A percentile compares a stretch with the other conserved stretches of the same genome.
Evolutionary conservation across 2,888 invertebrate genomes (phyloP).

Genomic region (Orgyia antiqua): DNA sequence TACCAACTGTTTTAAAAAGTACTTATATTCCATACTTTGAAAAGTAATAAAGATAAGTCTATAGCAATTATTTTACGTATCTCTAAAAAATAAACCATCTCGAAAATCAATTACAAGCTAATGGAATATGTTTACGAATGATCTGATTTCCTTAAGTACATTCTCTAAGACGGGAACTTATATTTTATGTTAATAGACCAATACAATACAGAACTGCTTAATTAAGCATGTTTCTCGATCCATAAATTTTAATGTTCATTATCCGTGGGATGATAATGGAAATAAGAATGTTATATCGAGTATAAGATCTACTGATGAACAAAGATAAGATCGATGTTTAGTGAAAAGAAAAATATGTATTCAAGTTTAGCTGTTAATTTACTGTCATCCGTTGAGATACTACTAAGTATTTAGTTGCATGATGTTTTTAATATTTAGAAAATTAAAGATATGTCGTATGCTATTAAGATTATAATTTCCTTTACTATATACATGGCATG

Average conservation of each 20-base stretch:
- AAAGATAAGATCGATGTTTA: slow-evolving; percentile 36
- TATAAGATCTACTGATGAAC: slow-evolving; percentile 47
- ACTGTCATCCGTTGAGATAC: slow-evolving; percentile 2
- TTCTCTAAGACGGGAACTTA: slow-evolving; percentile 39
- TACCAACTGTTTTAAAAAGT: too few species aligned
- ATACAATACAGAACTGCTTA: slow-evolving; percentile 61
- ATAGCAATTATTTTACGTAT: too few species aligned
- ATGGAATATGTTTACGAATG: slow-evolving; percentile 22
- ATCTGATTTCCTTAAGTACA: slow-evolving; percentile 38
- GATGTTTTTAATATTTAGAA: too few species aligned
- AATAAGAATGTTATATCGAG: slow-evolving; percentile 19
- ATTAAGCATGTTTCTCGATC: slow-evolving; percentile 68
- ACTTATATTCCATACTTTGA: too few species aligned
- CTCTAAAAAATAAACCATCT: slow-evolving; percentile 3
- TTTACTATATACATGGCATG: too few species aligned
- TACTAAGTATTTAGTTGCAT: not conserved
- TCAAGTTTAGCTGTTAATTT: slow-evolving; percentile 18
- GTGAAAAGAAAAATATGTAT: slow-evolving; percentile 15
- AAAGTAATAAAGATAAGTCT: too few species aligned
- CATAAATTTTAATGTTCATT: slow-evolving; percentile 66
- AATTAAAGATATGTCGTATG: too few species aligned
- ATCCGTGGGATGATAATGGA: slow-evolving; percentile 28
- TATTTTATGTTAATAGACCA: slow-evolving; percentile 45
- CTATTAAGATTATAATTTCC: too few species aligned
- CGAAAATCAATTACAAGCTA: slow-evolving; percentile 23